Base-by-base conservation (phyloP, 2,888 invertebrate genomes). In the Baronia brevicornis region DNA sequence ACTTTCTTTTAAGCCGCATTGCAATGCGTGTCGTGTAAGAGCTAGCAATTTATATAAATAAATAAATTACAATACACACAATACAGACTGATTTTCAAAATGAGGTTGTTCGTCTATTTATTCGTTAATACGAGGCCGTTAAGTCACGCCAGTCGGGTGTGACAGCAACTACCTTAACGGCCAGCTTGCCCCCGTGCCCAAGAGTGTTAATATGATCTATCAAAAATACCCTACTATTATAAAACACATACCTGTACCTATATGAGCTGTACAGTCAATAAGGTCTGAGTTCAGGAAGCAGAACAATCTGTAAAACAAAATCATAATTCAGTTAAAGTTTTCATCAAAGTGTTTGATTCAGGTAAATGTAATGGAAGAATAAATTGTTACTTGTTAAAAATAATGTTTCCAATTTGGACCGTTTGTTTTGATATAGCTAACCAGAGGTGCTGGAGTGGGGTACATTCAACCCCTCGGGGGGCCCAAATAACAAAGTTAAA, bases 401-500 rank as follows among this genome's bases (percentile, higher is more conserved):
- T 56, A 68, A 66, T 65, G 59, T 56, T 41, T 46, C 53, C 60
- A 64, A 62, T 63, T 65, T 46, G 46, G 49, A 41, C 45, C 46
- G 45, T 54, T 49, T 58, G 58, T 67, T 68, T 68, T 31, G 63
- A 67, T 61, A 60, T 65, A 31, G 28, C 23, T 31, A 31, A 31
- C 31, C 31, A 23, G 17, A 18, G 21, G 14, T 28, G 19, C 18
- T 7, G 15, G 13, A 14, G 27, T 4, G 13, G 6, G 33, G 11
- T 27, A 49, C 56, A 71, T 70, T 70, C 65, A 51, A 53, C 43
- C 50, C 52, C 51, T 43, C 47, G 25, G 46, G 51, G 49, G 54
- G 51, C 47, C 54, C 46, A 58, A 62, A 63, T 64, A 69, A 68
- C 57, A 63, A 61, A 65, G 56, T 52, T 49, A 51, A 62, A 67